Base-by-base conservation (phyloP, 2,113 vertebrate species). In the Pheucticus melanocephalus region DNA sequence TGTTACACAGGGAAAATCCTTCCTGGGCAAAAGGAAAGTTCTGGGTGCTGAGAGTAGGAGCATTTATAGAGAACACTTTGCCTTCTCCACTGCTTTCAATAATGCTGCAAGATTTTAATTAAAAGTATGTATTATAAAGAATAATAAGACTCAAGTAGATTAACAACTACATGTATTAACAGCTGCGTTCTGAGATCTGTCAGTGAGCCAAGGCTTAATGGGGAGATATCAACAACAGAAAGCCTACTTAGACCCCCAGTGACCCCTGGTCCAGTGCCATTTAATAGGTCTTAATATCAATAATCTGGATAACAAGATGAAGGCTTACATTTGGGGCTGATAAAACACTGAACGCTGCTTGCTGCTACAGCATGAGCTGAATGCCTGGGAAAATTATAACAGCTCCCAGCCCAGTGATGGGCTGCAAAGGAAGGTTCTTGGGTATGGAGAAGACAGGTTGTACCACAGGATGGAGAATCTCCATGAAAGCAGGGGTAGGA, bases 401-500 rank as follows among this genome's bases (percentile, higher is more conserved):
- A 89, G 10, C 23, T 22, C 57, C 64, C 1, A 1, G 42, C 47
- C 21, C 6, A 47, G n/a, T 10, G 23, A 37, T 1, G 3, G 40
- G 25, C 59, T 95, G 70, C 53, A 65, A 70, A 85, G 57, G 27
- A 88, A 86, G 20, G 15, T 22, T 31, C 14, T 40, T 60, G 42
- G 66, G 54, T 69, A 61, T 1, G 0, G 25, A 47, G n/a, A 59
- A 35, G 44, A 94, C 66, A 79, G 47, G 11, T 40, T 40, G 27
- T 80, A 25, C 59, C 0, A 0, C 11, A 44, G 37, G 10, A 10
- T 53, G 24, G 12, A 60, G 11, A 65, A 75, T 44, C 19, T 71
- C 39, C 48, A 1, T 0, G 44, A 79, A 76, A 28, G 24, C 0
- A 0, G 4, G 17, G 9, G 4, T 25, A 13, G 37, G 7, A 33